Evolutionary conservation across 2,888 invertebrate species (phyloP).

Genomic region (Muschampia plurimacula): DNA sequence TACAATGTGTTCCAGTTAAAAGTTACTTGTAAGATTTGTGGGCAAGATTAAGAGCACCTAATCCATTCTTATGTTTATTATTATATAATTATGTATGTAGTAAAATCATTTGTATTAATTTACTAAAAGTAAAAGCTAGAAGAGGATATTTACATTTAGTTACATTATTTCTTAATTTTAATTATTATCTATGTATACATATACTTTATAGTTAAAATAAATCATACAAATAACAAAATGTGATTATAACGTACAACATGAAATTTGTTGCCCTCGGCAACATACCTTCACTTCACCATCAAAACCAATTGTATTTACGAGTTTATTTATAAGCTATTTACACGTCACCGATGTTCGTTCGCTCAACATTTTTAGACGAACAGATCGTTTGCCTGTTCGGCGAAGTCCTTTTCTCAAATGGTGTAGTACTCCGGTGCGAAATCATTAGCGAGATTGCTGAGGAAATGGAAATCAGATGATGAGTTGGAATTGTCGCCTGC

Average conservation of each 20-base stretch:
- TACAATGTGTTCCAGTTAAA: conserved; percentile 26
- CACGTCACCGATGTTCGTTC: conserved; percentile 44
- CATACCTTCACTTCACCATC: conserved; percentile 56
- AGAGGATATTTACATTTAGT: conserved; percentile 75
- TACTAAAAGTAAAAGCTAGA: conserved; percentile 54
- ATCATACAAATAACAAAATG: conserved; percentile 58
- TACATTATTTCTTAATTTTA: conserved; percentile 58
- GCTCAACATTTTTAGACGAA: conserved; percentile 69
- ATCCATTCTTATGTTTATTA: conserved; percentile 25
- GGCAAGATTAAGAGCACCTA: conserved; percentile 36
- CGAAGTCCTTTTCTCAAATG: conserved; percentile 86
- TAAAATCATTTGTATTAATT: conserved; percentile 57
- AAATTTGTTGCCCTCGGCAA: conserved; percentile 66
- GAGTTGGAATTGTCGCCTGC: conserved; percentile 94
- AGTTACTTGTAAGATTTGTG: conserved; percentile 26
- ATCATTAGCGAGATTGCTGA: conserved; percentile 96
- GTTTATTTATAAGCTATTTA: conserved; percentile 40
- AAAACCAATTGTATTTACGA: conserved; percentile 49
- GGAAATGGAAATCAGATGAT: conserved; percentile 97
- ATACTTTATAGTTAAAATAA: conserved; percentile 58
- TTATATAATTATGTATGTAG: conserved; percentile 47
- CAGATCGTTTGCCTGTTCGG: conserved; percentile 82
- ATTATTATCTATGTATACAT: conserved; percentile 50
- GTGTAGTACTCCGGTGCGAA: conserved; percentile 96
- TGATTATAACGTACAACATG: conserved; percentile 50